A percentile compares a stretch with the other conserved stretches of the same genome.
phyloP scores from a whole-genome alignment of 2,797 vertebrate genomes.

The Parauchenoglanis ngamensis region DNA sequence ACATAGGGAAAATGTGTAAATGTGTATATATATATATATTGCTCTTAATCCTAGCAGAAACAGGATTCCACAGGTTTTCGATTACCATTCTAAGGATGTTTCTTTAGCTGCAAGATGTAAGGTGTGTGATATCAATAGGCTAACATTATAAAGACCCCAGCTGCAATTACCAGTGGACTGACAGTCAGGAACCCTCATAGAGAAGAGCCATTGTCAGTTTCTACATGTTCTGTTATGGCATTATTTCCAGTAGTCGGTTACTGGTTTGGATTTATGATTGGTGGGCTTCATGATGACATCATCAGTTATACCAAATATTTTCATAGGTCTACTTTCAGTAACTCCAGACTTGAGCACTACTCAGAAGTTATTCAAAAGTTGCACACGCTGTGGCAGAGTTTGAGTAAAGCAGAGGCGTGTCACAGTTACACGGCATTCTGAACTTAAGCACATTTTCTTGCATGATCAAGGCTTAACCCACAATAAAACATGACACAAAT shows the following conservation, averaged over 20 bases:
- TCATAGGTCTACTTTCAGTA: neutral
- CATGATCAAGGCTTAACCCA: neutral
- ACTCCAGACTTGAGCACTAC: neutral
- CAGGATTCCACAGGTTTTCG: neutral
- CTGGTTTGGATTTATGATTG: slow-evolving; percentile 6
- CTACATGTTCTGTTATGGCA: neutral
- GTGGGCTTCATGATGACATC: neutral
- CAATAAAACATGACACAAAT: neutral
- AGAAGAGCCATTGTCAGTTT: neutral
- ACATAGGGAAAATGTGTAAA: no score
- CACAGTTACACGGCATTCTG: neutral
- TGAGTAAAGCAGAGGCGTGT: neutral
- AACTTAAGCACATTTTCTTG: neutral
- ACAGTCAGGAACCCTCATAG: neutral
- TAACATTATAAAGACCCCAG: neutral
- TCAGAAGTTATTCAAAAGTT: neutral
- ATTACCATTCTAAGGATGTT: neutral
- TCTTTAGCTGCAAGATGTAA: neutral
- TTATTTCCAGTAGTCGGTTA: neutral
- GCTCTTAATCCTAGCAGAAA: neutral
- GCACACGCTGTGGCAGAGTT: neutral
- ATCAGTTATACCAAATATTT: neutral
- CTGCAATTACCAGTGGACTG: neutral
- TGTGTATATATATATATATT: no score
- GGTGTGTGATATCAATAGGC: neutral